Conservation (phyloP, 2,113 vertebrate genomes). For the Halcyon senegalensis region DNA sequence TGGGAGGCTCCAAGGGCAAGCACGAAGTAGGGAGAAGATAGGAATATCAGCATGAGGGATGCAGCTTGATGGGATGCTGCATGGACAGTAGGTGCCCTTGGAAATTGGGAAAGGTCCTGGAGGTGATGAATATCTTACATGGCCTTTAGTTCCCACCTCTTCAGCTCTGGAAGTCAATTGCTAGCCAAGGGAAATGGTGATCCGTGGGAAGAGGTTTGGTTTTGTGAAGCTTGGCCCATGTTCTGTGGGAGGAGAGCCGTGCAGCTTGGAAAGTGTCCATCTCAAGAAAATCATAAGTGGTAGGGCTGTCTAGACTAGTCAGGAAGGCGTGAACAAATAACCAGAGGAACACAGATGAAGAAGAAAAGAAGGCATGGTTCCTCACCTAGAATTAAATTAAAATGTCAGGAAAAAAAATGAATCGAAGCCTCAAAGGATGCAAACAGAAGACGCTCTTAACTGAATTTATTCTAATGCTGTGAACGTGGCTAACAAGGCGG, state of each 20-base stretch:
- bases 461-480: background rate
- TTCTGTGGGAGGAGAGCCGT: background rate
- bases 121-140: background rate
- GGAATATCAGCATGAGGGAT: background rate
- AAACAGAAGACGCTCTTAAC: background rate
- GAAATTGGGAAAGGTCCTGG: background rate
- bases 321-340: constrained; percentile 22
- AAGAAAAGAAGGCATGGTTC: background rate
- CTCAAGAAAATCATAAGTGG: background rate
- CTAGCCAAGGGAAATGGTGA: background rate
- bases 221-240: constrained; percentile 10
- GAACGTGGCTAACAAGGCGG: background rate
- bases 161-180: background rate
- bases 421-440: background rate
- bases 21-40: fast-evolving
- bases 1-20: background rate
- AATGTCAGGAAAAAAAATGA: background rate
- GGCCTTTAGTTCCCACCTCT: background rate
- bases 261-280: constrained; percentile 24
- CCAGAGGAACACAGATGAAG: background rate
- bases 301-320: constrained; percentile 59
- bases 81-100: background rate
- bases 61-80: background rate
- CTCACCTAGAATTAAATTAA: constrained; percentile 8
- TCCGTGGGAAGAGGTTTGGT: background rate